A percentile compares a stretch with the other conserved stretches of the same genome.
phyloP scores from a whole-genome alignment of 2,797 vertebrate species.

The Chiroxiphia lanceolata region DNA sequence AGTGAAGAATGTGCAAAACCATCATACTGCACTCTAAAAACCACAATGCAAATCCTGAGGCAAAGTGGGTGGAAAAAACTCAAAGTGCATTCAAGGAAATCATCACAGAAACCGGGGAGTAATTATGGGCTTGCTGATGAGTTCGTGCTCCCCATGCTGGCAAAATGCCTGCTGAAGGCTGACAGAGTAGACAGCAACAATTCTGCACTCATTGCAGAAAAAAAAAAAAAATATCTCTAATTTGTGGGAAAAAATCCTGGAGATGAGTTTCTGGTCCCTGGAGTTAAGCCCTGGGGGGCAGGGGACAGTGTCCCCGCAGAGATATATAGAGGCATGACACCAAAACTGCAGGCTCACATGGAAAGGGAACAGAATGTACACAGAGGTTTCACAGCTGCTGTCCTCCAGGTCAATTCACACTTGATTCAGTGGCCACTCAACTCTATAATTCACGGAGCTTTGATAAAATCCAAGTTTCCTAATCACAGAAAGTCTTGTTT shows the following conservation, averaged over 20 bases:
- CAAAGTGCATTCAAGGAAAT: neutral
- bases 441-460: neutral
- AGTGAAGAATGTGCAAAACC: neutral
- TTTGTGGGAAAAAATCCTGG: neutral
- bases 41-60: neutral
- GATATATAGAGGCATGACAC: accelerated
- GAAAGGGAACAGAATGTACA: neutral
- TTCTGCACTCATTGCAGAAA: neutral
- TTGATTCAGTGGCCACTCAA: neutral
- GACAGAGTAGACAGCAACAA: neutral
- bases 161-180: neutral
- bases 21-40: neutral
- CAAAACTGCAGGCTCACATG: accelerated
- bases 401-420: neutral
- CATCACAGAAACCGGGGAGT: neutral
- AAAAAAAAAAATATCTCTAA: neutral
- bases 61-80: neutral
- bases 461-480: neutral
- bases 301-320: neutral
- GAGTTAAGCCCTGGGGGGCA: neutral
- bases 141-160: neutral
- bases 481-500: neutral
- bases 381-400: neutral
- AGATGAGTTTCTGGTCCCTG: neutral
- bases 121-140: neutral